A percentile compares a stretch with the other conserved stretches of the same genome.
Conservation (phyloP, 2,113 vertebrate species). For the Protomyctophum bolini region DNA sequence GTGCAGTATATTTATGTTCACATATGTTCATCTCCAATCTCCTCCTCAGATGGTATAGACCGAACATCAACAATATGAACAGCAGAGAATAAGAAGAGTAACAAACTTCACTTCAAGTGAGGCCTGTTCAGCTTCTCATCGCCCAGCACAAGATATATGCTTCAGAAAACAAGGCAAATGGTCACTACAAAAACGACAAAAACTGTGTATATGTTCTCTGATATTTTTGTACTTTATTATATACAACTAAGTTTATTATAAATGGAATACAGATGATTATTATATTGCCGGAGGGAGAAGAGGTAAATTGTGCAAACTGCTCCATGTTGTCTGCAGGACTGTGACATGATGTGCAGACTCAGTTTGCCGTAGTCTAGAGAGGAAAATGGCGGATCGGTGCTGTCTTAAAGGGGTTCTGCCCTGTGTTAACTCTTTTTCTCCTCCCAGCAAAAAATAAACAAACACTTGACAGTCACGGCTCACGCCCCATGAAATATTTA, state of each 20-base stretch:
- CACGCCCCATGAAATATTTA: constrained; percentile 27
- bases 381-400: constrained; percentile 68
- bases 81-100: constrained; percentile 33
- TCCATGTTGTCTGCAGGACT: constrained; percentile 75
- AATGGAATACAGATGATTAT: constrained; percentile 84
- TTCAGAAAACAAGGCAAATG: constrained; percentile 71
- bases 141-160: constrained; percentile 78
- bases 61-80: constrained; percentile 93
- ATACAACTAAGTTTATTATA: constrained; percentile 93
- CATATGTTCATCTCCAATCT: constrained; percentile 20
- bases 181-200: constrained; percentile 84
- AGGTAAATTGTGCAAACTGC: constrained; percentile 62
- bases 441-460: constrained; percentile 10
- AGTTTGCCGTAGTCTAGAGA: constrained; percentile 51
- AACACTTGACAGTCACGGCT: constrained; percentile 48
- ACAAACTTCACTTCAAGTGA: constrained; percentile 66
- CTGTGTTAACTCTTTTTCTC: constrained; percentile 62
- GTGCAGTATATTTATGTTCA: constrained; percentile 7
- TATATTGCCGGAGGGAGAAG: constrained; percentile 77
- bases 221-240: constrained; percentile 95
- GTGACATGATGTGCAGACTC: constrained; percentile 69
- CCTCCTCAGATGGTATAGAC: constrained; percentile 88
- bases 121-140: constrained; percentile 72
- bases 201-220: constrained; percentile 88
- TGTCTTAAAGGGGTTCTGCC: constrained; percentile 67